Conservation (phyloP, 2,797 vertebrate species). For the Pangasius larnaudii region DNA sequence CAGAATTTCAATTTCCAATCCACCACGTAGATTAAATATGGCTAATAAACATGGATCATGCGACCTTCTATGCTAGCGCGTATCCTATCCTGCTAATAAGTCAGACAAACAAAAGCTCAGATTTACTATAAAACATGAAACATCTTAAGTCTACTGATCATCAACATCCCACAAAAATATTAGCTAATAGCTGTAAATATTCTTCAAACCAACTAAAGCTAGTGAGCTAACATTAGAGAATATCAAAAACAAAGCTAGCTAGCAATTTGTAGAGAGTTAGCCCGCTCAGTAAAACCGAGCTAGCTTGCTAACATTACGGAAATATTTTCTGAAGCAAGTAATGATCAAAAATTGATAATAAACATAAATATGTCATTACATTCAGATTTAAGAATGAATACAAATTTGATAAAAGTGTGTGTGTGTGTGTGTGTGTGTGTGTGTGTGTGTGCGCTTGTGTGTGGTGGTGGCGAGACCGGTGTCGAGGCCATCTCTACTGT, state of each 20-base stretch:
- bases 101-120: not conserved
- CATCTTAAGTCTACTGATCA: not conserved
- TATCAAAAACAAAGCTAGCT: not conserved
- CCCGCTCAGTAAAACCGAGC: not conserved
- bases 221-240: not conserved
- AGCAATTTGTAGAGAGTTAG: not conserved
- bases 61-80: not conserved
- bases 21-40: not conserved
- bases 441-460: not conserved
- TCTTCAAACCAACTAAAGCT: not conserved
- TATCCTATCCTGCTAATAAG: not conserved
- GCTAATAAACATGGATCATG: not conserved
- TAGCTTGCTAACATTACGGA: not conserved
- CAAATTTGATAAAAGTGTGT: not conserved
- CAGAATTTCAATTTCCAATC: not conserved
- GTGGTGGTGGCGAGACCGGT: not conserved
- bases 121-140: not conserved
- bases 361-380: not conserved
- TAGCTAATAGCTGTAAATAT: not conserved
- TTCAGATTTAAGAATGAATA: not conserved
- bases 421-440: too few species aligned
- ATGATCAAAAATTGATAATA: not conserved
- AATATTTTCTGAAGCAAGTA: not conserved
- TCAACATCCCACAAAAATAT: not conserved
- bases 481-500: constrained; percentile 8